Conservation (phyloP, 1,140 invertebrate genomes). For the Bombus vancouverensis region DNA sequence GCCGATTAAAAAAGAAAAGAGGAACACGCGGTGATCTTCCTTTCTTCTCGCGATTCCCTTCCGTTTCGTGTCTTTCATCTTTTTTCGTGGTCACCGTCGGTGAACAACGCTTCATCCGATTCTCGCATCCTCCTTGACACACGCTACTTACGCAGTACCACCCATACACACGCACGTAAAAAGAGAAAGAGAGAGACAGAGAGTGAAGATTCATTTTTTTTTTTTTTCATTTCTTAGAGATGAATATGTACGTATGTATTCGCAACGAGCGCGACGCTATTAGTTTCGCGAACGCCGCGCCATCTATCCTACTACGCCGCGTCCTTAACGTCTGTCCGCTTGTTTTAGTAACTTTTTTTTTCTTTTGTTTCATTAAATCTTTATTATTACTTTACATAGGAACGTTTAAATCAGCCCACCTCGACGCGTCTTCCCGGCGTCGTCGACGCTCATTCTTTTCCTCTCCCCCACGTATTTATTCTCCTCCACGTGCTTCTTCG, state of each 20-base stretch:
- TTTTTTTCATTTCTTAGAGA: constrained; percentile 32
- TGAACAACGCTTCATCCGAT: not conserved
- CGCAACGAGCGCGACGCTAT: constrained; percentile 67
- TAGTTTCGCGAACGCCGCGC: constrained; percentile 59
- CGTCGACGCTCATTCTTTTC: constrained; percentile 46
- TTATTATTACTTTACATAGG: constrained; percentile 83
- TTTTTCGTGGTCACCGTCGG: not conserved
- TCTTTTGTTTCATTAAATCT: constrained; percentile 67
- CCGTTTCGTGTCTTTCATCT: not conserved
- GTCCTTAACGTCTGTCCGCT: constrained; percentile 53
- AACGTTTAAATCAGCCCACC: constrained; percentile 81
- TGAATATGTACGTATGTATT: constrained; percentile 77
- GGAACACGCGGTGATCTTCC: constrained; percentile 1
- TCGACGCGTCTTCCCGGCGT: constrained; percentile 63
- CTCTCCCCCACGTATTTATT: not conserved
- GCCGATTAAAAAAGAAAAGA: not conserved
- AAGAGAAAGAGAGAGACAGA: constrained; percentile 65
- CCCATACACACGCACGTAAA: constrained; percentile 60
- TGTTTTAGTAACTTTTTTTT: constrained; percentile 71
- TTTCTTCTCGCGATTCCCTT: not conserved
- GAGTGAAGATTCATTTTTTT: constrained; percentile 56
- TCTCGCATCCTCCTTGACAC: constrained; percentile 2
- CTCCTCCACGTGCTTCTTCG: not conserved
- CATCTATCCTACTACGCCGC: constrained; percentile 60
- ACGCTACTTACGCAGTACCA: constrained; percentile 38